Conservation (phyloP, 2,888 invertebrate species). For the Pegoplata infirma region DNA sequence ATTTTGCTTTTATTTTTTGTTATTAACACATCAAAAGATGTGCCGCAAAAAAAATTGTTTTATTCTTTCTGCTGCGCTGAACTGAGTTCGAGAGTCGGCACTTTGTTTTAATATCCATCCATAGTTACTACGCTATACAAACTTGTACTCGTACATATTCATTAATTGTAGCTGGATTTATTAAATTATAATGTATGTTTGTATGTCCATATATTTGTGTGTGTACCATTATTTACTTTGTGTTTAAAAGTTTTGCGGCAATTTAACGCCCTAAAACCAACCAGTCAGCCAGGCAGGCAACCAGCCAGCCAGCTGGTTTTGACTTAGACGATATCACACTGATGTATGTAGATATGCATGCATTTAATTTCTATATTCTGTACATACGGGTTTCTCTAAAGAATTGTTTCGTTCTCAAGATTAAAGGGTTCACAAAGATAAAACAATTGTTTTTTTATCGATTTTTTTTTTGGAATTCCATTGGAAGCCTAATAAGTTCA, state of each 20-base stretch:
- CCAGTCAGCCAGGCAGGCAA: conserved; percentile 8
- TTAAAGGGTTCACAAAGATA: neutral
- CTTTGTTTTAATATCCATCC: no score
- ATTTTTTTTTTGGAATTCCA: conserved; percentile 27
- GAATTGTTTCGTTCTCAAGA: neutral
- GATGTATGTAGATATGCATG: neutral
- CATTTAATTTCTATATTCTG: neutral
- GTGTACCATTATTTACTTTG: neutral
- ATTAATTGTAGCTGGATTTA: conserved; percentile 49
- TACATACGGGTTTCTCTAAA: neutral
- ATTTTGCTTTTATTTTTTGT: conserved; percentile 16
- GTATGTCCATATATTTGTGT: no score
- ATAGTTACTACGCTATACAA: no score
- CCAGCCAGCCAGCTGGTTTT: conserved; percentile 29
- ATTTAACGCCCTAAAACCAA: conserved; percentile 44
- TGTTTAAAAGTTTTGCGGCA: conserved; percentile 39
- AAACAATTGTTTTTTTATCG: conserved; percentile 23
- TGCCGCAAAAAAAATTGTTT: conserved; percentile 42
- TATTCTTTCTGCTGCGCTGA: conserved; percentile 28
- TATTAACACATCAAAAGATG: conserved; percentile 53
- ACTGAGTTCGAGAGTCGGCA: conserved; percentile 19
- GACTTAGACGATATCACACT: conserved; percentile 4
- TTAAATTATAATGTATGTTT: conserved; percentile 47
- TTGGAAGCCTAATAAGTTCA: conserved; percentile 26
- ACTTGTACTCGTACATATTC: conserved; percentile 14